Conservation (phyloP, 2,888 invertebrate genomes). For the Zhengitettix transpicula region DNA sequence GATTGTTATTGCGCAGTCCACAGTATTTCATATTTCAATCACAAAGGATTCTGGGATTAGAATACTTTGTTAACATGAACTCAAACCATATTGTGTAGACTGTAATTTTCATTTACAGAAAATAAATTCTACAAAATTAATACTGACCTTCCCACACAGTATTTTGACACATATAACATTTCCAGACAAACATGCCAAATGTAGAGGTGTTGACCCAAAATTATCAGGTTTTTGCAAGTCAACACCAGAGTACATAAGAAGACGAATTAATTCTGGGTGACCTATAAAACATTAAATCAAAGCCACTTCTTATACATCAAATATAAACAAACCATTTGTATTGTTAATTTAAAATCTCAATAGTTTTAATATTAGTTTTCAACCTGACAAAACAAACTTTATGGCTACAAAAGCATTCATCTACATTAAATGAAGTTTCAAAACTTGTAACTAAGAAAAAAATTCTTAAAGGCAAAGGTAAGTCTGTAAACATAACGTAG, state of each 20-base stretch:
- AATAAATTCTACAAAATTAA: not conserved
- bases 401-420: too few species aligned
- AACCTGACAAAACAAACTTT: not conserved
- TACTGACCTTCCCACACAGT: slow-evolving; percentile 63
- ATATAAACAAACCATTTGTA: not conserved
- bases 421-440: too few species aligned
- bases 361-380: not conserved
- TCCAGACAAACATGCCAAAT: slow-evolving; percentile 77
- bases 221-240: slow-evolving; percentile 80
- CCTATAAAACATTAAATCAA: slow-evolving; percentile 23
- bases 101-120: too few species aligned
- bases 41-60: too few species aligned
- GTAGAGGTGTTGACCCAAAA: slow-evolving; percentile 81
- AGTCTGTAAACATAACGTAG: too few species aligned
- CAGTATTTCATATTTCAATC: too few species aligned
- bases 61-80: too few species aligned
- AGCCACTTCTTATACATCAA: too few species aligned
- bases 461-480: too few species aligned
- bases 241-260: slow-evolving; percentile 81
- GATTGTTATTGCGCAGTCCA: too few species aligned
- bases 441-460: too few species aligned
- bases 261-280: slow-evolving; percentile 69
- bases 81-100: too few species aligned
- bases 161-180: slow-evolving; percentile 73
- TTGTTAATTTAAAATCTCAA: not conserved